Base-by-base conservation (phyloP, 2,888 invertebrate species). In the Ectemnius lituratus region DNA sequence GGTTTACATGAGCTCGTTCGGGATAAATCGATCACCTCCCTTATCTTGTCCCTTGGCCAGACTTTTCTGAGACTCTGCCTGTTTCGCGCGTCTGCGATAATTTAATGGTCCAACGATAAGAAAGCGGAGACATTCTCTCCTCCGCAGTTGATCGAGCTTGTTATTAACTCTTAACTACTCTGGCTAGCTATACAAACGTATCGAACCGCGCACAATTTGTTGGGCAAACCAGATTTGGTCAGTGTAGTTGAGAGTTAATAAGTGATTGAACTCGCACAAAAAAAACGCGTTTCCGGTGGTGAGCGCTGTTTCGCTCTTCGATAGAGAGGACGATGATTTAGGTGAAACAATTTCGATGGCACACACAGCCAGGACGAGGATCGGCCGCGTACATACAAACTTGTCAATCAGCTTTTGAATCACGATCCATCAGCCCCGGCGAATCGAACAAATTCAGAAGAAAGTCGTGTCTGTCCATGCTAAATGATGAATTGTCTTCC, bases 401-500 rank as follows among this genome's bases (percentile, higher is more conserved):
- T 78, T 78, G 76, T 78, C 78, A 66, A 76, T 80, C 76, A 72
- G 62, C 57, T 66, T 63, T 27, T 60, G 70, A 75, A 64, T 79
- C 81, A 60, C 75, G 73, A 81, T 83, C 81, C 74, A 81, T 83
- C 81, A 81, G 74, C 28, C n/a, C 59, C 58, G 61, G 37, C 70
- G 52, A 52, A 75, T 76, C 75, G 70, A 78, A 80, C 76, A 75
- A 83, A 83, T 83, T 83, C 74, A 66, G 62, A 81, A 83, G 83
- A 83, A 83, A 83, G 74, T 80, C 74, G 70, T 68, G 70, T 28
- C 79, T 83, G 81, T 83, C 83, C 47, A 56, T 20, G 61, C 27
- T 70, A 75, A 83, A 81, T 83, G 83, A 83, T 81, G 79, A 81
- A 83, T 83, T 71, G 76, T 66, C 56, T 37, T 37, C 37, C 37